phyloP scores from a whole-genome alignment of 2,113 vertebrate genomes.

The Ciconia boyciana region DNA sequence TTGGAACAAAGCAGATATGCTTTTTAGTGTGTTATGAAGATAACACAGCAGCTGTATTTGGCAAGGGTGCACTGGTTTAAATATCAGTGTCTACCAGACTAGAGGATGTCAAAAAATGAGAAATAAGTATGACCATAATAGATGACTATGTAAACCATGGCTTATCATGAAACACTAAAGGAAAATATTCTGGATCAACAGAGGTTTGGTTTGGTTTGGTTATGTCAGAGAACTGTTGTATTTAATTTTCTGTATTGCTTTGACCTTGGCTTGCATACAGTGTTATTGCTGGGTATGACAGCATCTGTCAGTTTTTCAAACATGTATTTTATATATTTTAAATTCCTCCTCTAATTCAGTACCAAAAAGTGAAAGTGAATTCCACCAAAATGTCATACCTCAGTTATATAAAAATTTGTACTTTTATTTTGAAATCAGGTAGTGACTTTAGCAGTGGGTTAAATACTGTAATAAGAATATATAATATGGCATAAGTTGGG shows the following conservation, averaged over 20 bases:
- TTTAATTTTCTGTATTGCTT: conserved; percentile 7
- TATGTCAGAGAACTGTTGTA: background rate
- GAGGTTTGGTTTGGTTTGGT: conserved; percentile 24
- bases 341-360: background rate
- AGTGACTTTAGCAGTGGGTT: background rate
- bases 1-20: background rate
- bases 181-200: conserved; percentile 3
- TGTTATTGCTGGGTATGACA: background rate
- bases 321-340: background rate
- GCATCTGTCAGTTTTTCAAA: background rate
- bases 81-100: conserved; percentile 19
- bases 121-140: background rate
- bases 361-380: background rate
- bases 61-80: background rate
- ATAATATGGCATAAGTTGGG: background rate
- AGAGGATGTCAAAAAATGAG: conserved; percentile 11
- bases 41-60: conserved; percentile 39
- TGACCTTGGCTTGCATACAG: background rate
- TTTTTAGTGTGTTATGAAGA: conserved; percentile 17
- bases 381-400: background rate
- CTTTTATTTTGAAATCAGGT: background rate
- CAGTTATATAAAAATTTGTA: background rate
- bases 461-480: background rate
- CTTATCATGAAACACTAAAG: background rate
- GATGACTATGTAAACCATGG: background rate